phyloP scores from a whole-genome alignment of 2,797 vertebrate genomes.

The Acrossocheilus fasciatus region DNA sequence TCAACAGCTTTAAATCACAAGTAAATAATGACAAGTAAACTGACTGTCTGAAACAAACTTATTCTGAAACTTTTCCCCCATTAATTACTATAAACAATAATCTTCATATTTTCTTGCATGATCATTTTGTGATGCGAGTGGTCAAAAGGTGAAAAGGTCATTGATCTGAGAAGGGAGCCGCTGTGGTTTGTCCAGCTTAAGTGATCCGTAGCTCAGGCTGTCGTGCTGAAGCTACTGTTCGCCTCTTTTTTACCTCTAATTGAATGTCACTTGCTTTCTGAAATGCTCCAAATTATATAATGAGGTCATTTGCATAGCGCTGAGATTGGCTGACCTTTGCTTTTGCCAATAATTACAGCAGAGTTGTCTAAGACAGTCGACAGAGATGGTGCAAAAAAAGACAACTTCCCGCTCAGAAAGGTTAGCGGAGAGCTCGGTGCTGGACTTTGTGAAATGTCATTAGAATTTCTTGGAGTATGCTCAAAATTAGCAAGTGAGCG shows the following conservation, averaged over 20 bases:
- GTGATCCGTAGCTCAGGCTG: conserved; percentile 7
- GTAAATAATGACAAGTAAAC: not conserved
- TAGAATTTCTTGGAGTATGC: conserved; percentile 78
- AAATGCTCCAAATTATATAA: conserved; percentile 82
- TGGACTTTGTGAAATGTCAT: conserved; percentile 83
- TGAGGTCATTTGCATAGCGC: conserved; percentile 87
- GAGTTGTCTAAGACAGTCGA: conserved; percentile 78
- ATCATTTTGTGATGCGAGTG: not conserved
- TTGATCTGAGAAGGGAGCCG: not conserved
- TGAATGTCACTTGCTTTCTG: conserved; percentile 84
- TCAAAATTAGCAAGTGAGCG: conserved; percentile 70
- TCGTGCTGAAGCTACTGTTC: conserved; percentile 18
- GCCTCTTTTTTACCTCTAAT: conserved; percentile 71
- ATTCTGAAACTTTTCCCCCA: not conserved
- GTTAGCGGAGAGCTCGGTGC: conserved; percentile 79
- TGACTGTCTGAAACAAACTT: not conserved
- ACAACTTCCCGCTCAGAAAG: conserved; percentile 75
- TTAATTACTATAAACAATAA: not conserved
- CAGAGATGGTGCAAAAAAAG: conserved; percentile 71
- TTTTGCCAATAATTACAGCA: conserved; percentile 90
- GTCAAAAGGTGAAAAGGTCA: conserved; percentile 9
- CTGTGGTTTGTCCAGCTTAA: conserved; percentile 6
- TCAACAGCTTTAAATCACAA: not conserved
- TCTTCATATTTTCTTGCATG: not conserved
- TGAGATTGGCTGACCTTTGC: conserved; percentile 87